phyloP scores from a whole-genome alignment of 1,140 invertebrate species.

The Drosophila nannoptera region DNA sequence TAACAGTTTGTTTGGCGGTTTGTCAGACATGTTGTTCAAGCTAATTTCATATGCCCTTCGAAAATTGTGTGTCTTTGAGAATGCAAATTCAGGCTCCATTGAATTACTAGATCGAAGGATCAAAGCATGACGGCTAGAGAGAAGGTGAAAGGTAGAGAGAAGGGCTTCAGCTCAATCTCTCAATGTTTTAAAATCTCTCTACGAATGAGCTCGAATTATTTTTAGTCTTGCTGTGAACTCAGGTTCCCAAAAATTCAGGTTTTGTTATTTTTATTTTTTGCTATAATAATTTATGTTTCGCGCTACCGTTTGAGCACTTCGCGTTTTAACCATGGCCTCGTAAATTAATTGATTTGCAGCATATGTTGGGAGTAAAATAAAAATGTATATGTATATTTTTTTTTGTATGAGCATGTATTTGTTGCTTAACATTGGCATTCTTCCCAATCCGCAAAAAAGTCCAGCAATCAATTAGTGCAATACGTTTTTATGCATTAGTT shows the following conservation, averaged over 20 bases:
- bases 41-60: constrained; percentile 47
- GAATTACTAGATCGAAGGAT: neutral
- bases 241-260: too few relatives aligned
- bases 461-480: constrained; percentile 61
- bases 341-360: constrained; percentile 51
- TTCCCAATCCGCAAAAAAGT: constrained; percentile 12
- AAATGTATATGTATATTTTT: neutral
- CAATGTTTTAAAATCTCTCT: too few relatives aligned
- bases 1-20: constrained; percentile 47
- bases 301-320: constrained; percentile 25
- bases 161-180: neutral
- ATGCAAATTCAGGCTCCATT: neutral
- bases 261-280: constrained; percentile 2
- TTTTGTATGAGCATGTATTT: too few relatives aligned
- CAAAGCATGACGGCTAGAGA: too few relatives aligned
- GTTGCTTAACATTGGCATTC: neutral
- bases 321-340: constrained; percentile 49
- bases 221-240: too few relatives aligned
- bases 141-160: too few relatives aligned
- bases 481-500: constrained; percentile 5
- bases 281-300: constrained; percentile 20
- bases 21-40: constrained; percentile 53
- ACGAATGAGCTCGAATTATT: too few relatives aligned
- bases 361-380: neutral
- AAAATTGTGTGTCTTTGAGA: neutral